Base-by-base conservation (phyloP, 2,797 vertebrate genomes). In the Gouania willdenowi region DNA sequence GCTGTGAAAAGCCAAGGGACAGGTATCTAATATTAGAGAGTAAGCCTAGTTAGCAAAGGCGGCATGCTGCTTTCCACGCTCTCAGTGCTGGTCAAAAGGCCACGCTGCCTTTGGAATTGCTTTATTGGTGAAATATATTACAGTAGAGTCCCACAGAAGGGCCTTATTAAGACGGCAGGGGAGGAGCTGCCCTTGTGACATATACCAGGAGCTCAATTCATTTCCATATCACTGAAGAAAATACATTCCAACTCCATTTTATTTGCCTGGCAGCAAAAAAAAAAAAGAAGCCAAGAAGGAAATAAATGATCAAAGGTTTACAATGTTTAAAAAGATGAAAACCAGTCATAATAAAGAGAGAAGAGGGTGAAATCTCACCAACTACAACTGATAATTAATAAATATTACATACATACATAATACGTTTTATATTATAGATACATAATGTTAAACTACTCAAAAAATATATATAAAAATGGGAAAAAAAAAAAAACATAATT, bases 11-110 rank as follows among this genome's bases (percentile, higher is more conserved):
- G 45, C 48, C 82, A 81, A 77, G 82, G 85, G 84, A 88, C 82
- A 91, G 90, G 86, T 91, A 91, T 88, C 84, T 90, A 90, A 91
- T 88, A 89, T 85, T 84, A 89, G 87, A 89, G 79, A 84, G 82
- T 87, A 83, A 82, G 81, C 70, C 84, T 87, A 88, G 87, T 90
- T 88, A 88, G 85, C 77, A 69, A 68, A 74, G 78, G 82, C 50
- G 57, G 74, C 76, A 74, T 83, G 77, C 86, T 88, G 68, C 72
- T 63, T 64, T 84, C 76, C 38, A 26, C 76, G 69, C 41, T 69
- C 77, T 79, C 87, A 83, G 68, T 38, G 68, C 64, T 79, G 78
- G 81, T 82, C 77, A 82, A 66, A 77, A 75, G 32, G 53, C 42
- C 74, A 84, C 55, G 36, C 75, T 72, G 77, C 82, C 82, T 71